A percentile compares a stretch with the other conserved stretches of the same genome.
Conservation (phyloP, 2,113 vertebrate species). For the Bettongia penicillata region DNA sequence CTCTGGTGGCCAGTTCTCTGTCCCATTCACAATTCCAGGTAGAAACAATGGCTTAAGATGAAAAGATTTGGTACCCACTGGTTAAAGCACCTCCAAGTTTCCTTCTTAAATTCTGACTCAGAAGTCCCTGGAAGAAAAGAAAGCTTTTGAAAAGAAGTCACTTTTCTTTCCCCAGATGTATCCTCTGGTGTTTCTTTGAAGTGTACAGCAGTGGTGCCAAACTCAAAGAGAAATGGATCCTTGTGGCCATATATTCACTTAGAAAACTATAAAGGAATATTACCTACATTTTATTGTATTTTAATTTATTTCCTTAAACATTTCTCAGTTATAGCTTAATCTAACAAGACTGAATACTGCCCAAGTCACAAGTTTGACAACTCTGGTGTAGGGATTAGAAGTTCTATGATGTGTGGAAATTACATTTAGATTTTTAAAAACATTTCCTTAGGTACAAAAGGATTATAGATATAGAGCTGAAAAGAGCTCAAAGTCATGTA, state of each 20-base stretch:
- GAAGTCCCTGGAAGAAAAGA: neutral
- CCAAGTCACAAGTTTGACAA: neutral
- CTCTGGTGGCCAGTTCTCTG: neutral
- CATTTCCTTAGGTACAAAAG: neutral
- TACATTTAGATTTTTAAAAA: neutral
- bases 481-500: neutral
- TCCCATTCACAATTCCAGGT: neutral
- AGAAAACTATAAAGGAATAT: neutral
- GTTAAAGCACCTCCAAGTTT: slow-evolving; percentile 32
- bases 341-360: neutral
- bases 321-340: neutral
- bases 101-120: neutral
- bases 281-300: neutral
- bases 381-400: neutral
- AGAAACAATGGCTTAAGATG: neutral
- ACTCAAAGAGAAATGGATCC: neutral
- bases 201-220: neutral
- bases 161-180: neutral
- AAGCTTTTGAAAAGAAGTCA: neutral
- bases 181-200: neutral
- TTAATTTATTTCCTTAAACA: neutral
- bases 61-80: neutral
- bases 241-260: neutral
- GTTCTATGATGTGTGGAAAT: neutral
- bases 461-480: neutral